Base-by-base conservation (phyloP, 2,888 invertebrate species). In the Elmis aenea region DNA sequence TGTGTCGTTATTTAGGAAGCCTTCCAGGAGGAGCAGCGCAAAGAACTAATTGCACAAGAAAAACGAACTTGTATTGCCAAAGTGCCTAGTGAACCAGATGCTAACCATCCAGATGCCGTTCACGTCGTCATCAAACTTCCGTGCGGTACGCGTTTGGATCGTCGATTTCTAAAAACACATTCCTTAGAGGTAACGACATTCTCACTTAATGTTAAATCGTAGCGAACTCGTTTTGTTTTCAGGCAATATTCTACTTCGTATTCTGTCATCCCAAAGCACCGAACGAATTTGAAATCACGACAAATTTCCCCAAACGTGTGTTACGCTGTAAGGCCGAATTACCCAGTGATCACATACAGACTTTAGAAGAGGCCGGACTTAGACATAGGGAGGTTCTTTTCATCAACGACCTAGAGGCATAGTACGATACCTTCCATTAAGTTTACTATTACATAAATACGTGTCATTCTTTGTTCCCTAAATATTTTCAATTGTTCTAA, bases 221-320 rank as follows among this genome's bases (percentile, higher is more conserved):
- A 10, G 8, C 12, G 11, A 31, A 13, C 21, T 24, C 34, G 20
- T 46, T 20, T 28, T 15, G 10, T 13, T 75, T 77, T 16, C 72
- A 96, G 93, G 86, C 88, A 62, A 77, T 99, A 45, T 93, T 92
- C 70, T 85, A 91, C 68, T 96, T 87, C 71, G 88, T 96, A 48
- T 94, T 95, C 71, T 93, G 94, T 62, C 92, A 96, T 70, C 90
- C 92, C 3, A 81, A 84, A 54, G 84, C 95, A 8, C 96, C 96
- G 1, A 79, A 91, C 62, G 83, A 85, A 62, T 96, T 96, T 64
- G 92, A 95, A 72, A 91, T 96, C 47, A 90, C 91, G 28, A 93
- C 92, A 48, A 95, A 94, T 71, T 96, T 91, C 66, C 96, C 96
- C 1, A 88, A 91, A 62, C 80, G 89, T 46, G 79, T 85, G 42